phyloP scores from a whole-genome alignment of 2,113 vertebrate genomes.

The Hiodon tergisus region DNA sequence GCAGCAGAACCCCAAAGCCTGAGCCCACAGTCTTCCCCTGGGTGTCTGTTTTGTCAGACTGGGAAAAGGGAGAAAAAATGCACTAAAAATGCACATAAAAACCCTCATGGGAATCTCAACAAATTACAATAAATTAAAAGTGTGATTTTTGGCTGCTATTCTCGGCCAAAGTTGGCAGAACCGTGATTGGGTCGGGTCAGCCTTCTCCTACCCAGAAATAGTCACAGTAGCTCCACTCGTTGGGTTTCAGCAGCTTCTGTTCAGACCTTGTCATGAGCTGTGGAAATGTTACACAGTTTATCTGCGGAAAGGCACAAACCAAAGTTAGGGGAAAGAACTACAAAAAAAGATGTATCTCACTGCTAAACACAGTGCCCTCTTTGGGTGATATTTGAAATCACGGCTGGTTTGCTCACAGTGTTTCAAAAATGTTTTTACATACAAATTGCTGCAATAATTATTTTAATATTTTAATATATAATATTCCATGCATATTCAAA shows the following conservation, averaged over 20 bases:
- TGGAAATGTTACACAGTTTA: slow-evolving; percentile 94
- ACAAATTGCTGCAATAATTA: too few relatives aligned
- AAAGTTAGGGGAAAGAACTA: not conserved
- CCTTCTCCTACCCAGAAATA: slow-evolving; percentile 88
- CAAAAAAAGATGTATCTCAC: not conserved
- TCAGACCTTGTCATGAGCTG: slow-evolving; percentile 76
- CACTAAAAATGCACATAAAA: slow-evolving; percentile 1
- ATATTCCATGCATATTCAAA: too few relatives aligned
- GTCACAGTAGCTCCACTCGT: slow-evolving; percentile 98
- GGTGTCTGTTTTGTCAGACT: slow-evolving; percentile 90
- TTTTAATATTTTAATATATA: too few relatives aligned
- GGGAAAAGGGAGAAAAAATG: slow-evolving; percentile 36
- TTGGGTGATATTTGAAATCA: slow-evolving; percentile 11
- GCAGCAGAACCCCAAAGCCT: slow-evolving; percentile 89
- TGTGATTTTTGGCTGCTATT: too few relatives aligned
- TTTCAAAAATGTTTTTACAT: too few relatives aligned
- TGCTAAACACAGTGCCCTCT: not conserved
- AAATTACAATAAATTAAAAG: too few relatives aligned
- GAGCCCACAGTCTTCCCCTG: slow-evolving; percentile 79
- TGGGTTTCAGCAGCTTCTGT: slow-evolving; percentile 90
- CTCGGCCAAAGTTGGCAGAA: too few relatives aligned
- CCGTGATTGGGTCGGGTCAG: not conserved
- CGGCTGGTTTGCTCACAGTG: slow-evolving; percentile 6
- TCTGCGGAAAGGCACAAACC: slow-evolving; percentile 52
- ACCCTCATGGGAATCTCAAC: too few relatives aligned